Evolutionary conservation across 35 echinoderm and acorn worm species (phyloP).

Genomic region (Heliocidaris erythrogramma): DNA sequence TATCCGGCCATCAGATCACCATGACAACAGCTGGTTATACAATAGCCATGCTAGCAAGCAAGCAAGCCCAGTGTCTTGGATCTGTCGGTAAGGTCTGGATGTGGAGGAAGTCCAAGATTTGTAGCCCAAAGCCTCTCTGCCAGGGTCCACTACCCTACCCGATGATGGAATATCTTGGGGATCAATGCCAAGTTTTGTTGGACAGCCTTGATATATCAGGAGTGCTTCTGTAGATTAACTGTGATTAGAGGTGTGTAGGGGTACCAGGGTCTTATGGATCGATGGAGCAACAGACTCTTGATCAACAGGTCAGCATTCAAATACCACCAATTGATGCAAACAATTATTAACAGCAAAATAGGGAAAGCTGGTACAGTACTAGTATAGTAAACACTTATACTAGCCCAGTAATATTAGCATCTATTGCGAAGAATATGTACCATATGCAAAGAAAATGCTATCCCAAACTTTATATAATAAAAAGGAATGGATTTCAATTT

Average conservation of each 20-base stretch:
- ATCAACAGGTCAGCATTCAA: neutral
- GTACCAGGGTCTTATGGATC: neutral
- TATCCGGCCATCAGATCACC: neutral
- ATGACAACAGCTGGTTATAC: conserved; percentile 1
- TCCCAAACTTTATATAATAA: too few species aligned
- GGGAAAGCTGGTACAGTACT: too few species aligned
- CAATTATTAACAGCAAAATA: too few species aligned
- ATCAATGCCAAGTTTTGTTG: neutral
- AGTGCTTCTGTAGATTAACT: neutral
- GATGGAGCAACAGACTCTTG: neutral
- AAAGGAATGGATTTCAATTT: too few species aligned
- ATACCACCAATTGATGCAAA: neutral
- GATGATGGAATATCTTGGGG: neutral
- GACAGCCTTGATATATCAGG: neutral
- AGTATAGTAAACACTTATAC: too few species aligned
- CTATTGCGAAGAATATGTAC: too few species aligned
- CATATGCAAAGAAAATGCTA: too few species aligned
- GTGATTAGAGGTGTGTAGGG: neutral
- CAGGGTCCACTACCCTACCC: neutral
- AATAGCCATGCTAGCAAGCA: neutral
- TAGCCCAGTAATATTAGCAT: too few species aligned
- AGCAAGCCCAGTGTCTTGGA: neutral
- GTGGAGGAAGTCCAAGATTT: neutral
- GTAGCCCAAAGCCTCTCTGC: conserved; percentile 14
- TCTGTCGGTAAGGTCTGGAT: conserved; percentile 8